Conservation (phyloP, 2,113 vertebrate species). For the Gopherus evgoodei region DNA sequence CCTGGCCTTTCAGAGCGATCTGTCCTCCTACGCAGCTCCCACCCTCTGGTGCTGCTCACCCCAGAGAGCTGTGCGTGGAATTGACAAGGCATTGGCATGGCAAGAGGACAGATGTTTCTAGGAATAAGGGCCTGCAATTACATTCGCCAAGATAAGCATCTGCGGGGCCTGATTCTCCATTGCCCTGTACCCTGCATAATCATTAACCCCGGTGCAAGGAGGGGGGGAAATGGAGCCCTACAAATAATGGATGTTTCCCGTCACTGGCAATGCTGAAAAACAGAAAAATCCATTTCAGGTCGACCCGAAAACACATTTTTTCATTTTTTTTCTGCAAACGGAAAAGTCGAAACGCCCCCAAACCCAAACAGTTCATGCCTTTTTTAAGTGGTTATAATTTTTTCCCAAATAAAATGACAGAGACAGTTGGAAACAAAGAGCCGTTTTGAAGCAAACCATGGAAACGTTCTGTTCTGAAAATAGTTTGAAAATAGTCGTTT, state of each 20-base stretch:
- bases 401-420: neutral
- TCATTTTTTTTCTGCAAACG: neutral
- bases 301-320: neutral
- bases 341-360: neutral
- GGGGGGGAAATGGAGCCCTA: neutral
- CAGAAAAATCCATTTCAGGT: neutral
- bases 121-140: neutral
- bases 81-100: rapidly evolving
- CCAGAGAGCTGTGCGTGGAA: neutral
- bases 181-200: neutral
- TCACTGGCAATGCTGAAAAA: neutral
- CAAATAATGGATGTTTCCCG: neutral
- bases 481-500: neutral
- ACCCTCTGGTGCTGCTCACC: neutral
- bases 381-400: neutral
- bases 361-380: neutral
- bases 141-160: neutral
- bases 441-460: neutral
- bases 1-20: neutral
- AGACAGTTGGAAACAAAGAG: neutral
- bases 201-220: neutral
- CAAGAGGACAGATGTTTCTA: neutral
- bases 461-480: neutral
- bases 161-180: neutral
- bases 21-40: neutral